Evolutionary conservation across 2,113 vertebrate species (phyloP), one percentile per base, ranked within the genome.

Genomic region (Saccopteryx bilineata): DNA sequence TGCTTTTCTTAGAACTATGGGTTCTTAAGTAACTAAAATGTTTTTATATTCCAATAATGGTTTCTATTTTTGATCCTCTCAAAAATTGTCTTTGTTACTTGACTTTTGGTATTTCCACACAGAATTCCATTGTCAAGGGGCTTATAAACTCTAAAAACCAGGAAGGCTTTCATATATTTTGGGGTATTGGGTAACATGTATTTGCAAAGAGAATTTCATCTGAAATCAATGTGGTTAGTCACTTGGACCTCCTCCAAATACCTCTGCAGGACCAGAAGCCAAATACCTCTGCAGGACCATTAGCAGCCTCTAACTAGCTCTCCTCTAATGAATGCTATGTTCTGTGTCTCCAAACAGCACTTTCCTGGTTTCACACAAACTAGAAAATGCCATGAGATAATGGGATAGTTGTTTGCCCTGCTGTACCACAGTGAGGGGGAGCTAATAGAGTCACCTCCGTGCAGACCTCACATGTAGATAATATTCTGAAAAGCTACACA

Each of bases 1-100:
- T 2, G 74, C 83, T 97, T 97, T 96, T 96, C 84, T 96, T 94
- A 96, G 96, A 96, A 97, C 98, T 95, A 94, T 94, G 91, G 80
- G 87, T 94, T 91, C 71, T 96, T 97, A 97, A 97, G 95, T 97
- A 28, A 10, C 96, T 91, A 93, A 96, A 95, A 96, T 95, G 19
- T 85, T 97, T 97, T 96, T 97, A 84, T 97, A 94, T 90, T 96
- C 80, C 60, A 97, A 87, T 97, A 96, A 88, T 97, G 68, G 74
- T 96, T 98, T 98, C 95, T 93, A 96, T 94, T 96, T 96, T 91
- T 90, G 96, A 95, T 93, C 72, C 58, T 96, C 86, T 89, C 78
- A 91, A 92, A 96, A 96, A 95, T 96, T 97, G 84, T 91, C 95
- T 97, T 95, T 96, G 95, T 96, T 92, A 88, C 78, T 95, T 89